A percentile compares a stretch with the other conserved stretches of the same genome.
Evolutionary conservation across 2,113 vertebrate genomes (phyloP).

Genomic region (Epinephelus cyanopodus): DNA sequence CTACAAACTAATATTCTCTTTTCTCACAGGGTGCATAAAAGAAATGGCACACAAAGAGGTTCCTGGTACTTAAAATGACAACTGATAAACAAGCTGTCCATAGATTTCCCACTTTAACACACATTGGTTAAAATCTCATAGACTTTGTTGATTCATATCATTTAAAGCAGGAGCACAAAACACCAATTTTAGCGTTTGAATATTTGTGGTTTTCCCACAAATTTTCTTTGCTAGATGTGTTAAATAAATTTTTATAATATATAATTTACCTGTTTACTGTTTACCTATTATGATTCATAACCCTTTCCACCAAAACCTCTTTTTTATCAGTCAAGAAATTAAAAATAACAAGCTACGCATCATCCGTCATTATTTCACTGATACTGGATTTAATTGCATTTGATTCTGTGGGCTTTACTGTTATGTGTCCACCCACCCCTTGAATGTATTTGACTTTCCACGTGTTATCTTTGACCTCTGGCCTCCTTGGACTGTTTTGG

Average conservation of each 20-base stretch:
- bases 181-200: too few species aligned
- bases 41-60: not conserved
- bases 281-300: too few species aligned
- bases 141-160: not conserved
- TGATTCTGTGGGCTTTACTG: not conserved
- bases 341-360: too few species aligned
- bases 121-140: too few species aligned
- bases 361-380: too few species aligned
- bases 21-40: not conserved
- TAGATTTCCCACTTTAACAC: not conserved
- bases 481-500: not conserved
- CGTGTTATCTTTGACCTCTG: not conserved
- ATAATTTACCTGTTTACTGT: too few species aligned
- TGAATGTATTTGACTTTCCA: not conserved
- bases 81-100: not conserved
- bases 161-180: not conserved
- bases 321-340: too few species aligned
- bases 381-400: too few species aligned
- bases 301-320: too few species aligned
- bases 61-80: not conserved
- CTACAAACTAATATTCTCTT: not conserved
- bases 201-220: too few species aligned
- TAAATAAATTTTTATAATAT: too few species aligned
- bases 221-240: too few species aligned
- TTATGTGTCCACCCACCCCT: not conserved